Evolutionary conservation across 2,888 invertebrate genomes (phyloP).

Genomic region (Anarsia innoxiella): DNA sequence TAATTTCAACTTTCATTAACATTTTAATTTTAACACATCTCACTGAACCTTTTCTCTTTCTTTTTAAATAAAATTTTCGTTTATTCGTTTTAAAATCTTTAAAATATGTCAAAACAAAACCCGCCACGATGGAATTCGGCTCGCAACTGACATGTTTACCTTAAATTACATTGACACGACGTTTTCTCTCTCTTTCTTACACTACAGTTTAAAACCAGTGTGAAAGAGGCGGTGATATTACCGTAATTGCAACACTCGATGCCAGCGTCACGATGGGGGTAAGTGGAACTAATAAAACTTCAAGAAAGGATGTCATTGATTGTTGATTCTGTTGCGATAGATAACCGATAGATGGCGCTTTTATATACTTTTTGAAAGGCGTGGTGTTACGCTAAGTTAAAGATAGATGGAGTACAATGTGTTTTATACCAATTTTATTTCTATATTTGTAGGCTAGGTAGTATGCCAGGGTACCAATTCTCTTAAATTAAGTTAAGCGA

Average conservation of each 20-base stretch:
- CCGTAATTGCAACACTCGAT: slow-evolving; percentile 26
- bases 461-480: no score
- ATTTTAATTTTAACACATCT: not conserved
- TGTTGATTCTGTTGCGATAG: slow-evolving; percentile 10
- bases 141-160: slow-evolving; percentile 59
- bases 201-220: slow-evolving; percentile 6
- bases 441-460: no score
- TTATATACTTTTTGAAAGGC: no score
- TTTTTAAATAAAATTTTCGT: slow-evolving; percentile 13
- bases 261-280: slow-evolving; percentile 17
- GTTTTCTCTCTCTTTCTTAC: slow-evolving; percentile 30
- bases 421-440: no score
- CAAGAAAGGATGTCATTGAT: not conserved
- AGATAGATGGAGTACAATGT: no score
- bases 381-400: no score
- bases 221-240: slow-evolving; percentile 25
- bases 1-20: not conserved
- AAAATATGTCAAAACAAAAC: slow-evolving; percentile 20
- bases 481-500: no score
- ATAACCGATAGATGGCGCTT: slow-evolving; percentile 27
- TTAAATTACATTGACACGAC: slow-evolving; percentile 46
- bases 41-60: no score
- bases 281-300: slow-evolving; percentile 22
- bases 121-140: slow-evolving; percentile 46
- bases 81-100: slow-evolving; percentile 16